These are phyloP conservation scores for Drosophila eugracilis DNA, from an alignment of 1,140 invertebrate genomes.

Conservation along the genomic window DNA sequence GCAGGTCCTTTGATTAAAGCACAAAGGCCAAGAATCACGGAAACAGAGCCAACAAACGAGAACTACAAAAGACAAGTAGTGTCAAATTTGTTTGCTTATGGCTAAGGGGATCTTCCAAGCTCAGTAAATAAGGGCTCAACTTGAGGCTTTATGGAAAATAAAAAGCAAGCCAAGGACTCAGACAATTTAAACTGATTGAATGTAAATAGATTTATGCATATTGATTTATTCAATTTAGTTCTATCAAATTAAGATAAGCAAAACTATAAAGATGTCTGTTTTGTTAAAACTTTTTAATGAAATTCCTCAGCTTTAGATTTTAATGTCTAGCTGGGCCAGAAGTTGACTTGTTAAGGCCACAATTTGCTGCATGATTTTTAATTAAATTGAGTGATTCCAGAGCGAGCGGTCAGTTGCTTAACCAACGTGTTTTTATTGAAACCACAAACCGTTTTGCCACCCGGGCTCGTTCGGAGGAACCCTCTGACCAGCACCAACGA, in stretches of 20 bases:
- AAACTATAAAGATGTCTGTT: too few relatives aligned
- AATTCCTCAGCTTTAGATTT: slow-evolving; percentile 2
- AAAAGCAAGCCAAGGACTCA: neutral
- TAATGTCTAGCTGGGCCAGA: slow-evolving; percentile 6
- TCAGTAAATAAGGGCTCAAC: slow-evolving; percentile 15
- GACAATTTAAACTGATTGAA: slow-evolving; percentile 8
- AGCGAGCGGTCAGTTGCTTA: slow-evolving; percentile 10
- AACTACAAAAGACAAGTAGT: slow-evolving; percentile 34
- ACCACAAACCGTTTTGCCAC: slow-evolving; percentile 50
- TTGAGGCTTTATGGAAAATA: slow-evolving; percentile 16
- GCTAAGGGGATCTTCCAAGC: slow-evolving; percentile 1
- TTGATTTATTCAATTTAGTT: neutral
- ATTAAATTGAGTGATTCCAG: slow-evolving; percentile 66
- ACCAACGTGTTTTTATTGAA: slow-evolving; percentile 41
- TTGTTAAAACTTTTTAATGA: slow-evolving; percentile 29
- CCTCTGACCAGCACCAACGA: neutral
- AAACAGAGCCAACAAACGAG: neutral
- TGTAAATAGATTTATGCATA: slow-evolving; percentile 1
- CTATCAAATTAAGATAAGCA: neutral
- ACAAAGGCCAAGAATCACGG: slow-evolving; percentile 17
- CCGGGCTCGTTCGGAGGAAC: too few relatives aligned
- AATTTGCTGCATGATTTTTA: slow-evolving; percentile 49
- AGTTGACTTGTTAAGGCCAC: slow-evolving; percentile 15
- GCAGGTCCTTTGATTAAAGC: slow-evolving; percentile 63
- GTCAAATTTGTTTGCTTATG: slow-evolving; percentile 38